Base-by-base conservation (phyloP, 2,797 vertebrate genomes). In the Ptychobarbus kaznakovi region DNA sequence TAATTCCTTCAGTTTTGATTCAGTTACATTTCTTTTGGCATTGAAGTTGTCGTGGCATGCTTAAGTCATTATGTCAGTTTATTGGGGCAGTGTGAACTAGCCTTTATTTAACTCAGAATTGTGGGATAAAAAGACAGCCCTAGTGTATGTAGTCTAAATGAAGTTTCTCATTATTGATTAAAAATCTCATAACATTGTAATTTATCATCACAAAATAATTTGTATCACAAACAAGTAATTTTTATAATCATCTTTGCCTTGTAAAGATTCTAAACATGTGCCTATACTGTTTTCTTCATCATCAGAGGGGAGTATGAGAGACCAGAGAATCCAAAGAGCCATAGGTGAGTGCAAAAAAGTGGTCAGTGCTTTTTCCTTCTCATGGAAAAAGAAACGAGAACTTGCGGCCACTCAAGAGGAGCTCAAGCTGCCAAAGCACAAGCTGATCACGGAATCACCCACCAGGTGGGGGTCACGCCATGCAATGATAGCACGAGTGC, bases 131-230 rank as follows among this genome's bases (percentile, higher is more conserved):
- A 25, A 61, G 56, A 61, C 56, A 25, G 22, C 22, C 56, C 56
- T 61, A 25, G 56, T 61, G 22, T 61, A 22, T 61, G 56, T 61
- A 10, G 22, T n/a, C n/a, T 25, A 61, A 61, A 61, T 61, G 11
- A 25, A 12, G 4, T 63, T 63, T 28, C 51, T 53, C 51, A 53
- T 53, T 58, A 58, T 58, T 75, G 42, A 13, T 49, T 74, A 4
- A 74, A n/a, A 74, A 74, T 25, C 8, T 40, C 12, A 49, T 3
- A 49, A 49, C 72, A 49, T 40, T 28, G n/a, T 44, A 74, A 74
- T 74, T 74, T 74, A 74, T 74, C 42, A 12, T 75, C 22, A 75
- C n/a, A n/a, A n/a, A n/a, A n/a, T n/a, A n/a, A n/a, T n/a, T n/a
- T n/a, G n/a, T n/a, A n/a, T n/a, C n/a, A n/a, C n/a, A n/a, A n/a